Base-by-base conservation (phyloP, 2,113 vertebrate species). In the Melanostigma gelatinosum region DNA sequence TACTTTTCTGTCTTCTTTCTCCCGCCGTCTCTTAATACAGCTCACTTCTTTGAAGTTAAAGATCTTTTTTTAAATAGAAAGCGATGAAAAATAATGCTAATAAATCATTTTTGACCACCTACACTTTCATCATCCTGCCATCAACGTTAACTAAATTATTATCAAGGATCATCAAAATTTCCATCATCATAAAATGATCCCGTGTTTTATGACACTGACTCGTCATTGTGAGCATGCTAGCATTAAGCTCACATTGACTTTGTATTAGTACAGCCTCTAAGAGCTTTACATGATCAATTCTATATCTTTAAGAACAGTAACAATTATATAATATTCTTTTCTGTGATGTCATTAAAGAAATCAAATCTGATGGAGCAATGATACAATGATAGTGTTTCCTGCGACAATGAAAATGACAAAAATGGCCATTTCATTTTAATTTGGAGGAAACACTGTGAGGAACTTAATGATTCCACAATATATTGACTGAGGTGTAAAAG, bases 401-500 rank as follows among this genome's bases (percentile, higher is more conserved):
- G n/a, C 29, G 40, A 74, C 69, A 36, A 38, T 74, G 18, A 61
- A 54, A 82, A 40, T 67, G n/a, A 72, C 27, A 29, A 77, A 89
- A 77, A 80, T 64, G 52, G 32, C 36, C 65, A 63, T 72, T 83
- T 44, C 11, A 68, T 84, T 82, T 10, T 50, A 13, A 55, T 83
- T 77, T 86, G 27, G 27, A 50, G 58, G 40, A 87, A 80, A 74
- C 54, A 76, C 57, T 7, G 5, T 15, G 22, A 62, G 60, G 80
- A 65, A 83, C 67, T 13, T 64, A 79, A 82, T 72, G 62, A 83
- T 63, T 42, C 61, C 71, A 73, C 48, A 57, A 46, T 50, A 65
- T 77, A 83, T 87, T 77, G 79, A 77, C 73, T 60, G 48, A 81
- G 76, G 72, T 86, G 74, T 84, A 83, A 85, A 87, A 85, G 65